Evolutionary conservation across 2,888 invertebrate genomes (phyloP), one percentile per base, ranked within the genome.

Genomic region (Diaphora mendica): DNA sequence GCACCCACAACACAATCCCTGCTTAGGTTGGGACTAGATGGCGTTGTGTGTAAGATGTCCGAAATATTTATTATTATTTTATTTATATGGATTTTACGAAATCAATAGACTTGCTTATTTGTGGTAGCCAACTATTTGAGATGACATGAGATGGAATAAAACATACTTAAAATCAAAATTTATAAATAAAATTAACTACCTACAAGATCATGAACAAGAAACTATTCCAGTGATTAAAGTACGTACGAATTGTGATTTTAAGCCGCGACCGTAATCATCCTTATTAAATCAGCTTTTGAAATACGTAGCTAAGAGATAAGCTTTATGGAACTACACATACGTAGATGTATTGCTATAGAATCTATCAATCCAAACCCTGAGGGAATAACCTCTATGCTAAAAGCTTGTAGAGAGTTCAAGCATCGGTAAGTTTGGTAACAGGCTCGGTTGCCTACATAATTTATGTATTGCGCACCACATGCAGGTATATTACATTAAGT

Each of bases 321-420:
- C 42, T 20, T 35, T 68, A 64, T 39, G 68, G 17, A 20, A 44
- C 17, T 30, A 30, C 64, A 67, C 26, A 8, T 68, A 55, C 4
- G 35, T 17, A 30, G 26, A 5, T 64, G 30, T 23, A 59, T 35
- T 55, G 4, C 51, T 73, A 65, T 71, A 74, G 68, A 68, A 65
- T 77, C 75, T 71, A 82, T 82, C 74, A 74, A 76, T 81, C 77
- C 73, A 75, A 70, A 59, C 76, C 82, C 82, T 75, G 59, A 20
- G 76, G 75, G 79, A 80, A 65, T 79, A 79, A 78, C 65, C 72
- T 64, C 30, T 65, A 62, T 59, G 67, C 59, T 70, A n/a, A 59
- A 44, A 65, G 73, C 70, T 68, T 62, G 26, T 64, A 20, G 20
- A 44, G 44, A 44, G 48, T 64, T 68, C 26, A 68, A 35, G 35